Conservation (phyloP, 2,888 invertebrate species). For the Tribolium freemani region DNA sequence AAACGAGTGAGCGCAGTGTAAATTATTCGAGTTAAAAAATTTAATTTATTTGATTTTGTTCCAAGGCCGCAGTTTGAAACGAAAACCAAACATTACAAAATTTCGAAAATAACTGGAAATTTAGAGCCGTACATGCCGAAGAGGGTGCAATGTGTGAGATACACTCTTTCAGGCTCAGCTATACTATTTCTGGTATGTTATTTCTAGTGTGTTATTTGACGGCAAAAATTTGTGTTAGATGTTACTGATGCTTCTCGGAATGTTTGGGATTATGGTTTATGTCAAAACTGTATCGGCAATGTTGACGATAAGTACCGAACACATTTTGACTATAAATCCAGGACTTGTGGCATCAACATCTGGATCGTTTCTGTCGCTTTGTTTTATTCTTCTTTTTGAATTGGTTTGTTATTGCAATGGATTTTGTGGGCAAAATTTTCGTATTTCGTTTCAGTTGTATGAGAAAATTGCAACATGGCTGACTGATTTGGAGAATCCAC, state of each 20-base stretch:
- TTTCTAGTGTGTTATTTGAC: not conserved
- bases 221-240: slow-evolving; percentile 49
- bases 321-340: slow-evolving; percentile 46
- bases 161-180: slow-evolving; percentile 35
- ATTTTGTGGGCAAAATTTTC: not conserved
- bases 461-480: slow-evolving; percentile 57
- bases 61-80: slow-evolving; percentile 45
- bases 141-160: slow-evolving; percentile 19
- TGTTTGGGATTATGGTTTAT: slow-evolving; percentile 56
- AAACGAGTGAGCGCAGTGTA: too few species aligned
- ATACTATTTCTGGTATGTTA: slow-evolving; percentile 42
- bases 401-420: slow-evolving; percentile 49
- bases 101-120: slow-evolving; percentile 43
- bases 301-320: slow-evolving; percentile 38
- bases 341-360: slow-evolving; percentile 50
- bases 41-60: not conserved
- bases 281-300: slow-evolving; percentile 46
- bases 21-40: too few species aligned
- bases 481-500: slow-evolving; percentile 64
- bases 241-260: slow-evolving; percentile 49
- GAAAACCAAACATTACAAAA: slow-evolving; percentile 36
- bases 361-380: slow-evolving; percentile 54
- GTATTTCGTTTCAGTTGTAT: slow-evolving; percentile 52
- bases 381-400: slow-evolving; percentile 57
- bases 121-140: slow-evolving; percentile 47